Evolutionary conservation across 2,888 invertebrate species (phyloP).

Genomic region (Diplazon laetatorius): DNA sequence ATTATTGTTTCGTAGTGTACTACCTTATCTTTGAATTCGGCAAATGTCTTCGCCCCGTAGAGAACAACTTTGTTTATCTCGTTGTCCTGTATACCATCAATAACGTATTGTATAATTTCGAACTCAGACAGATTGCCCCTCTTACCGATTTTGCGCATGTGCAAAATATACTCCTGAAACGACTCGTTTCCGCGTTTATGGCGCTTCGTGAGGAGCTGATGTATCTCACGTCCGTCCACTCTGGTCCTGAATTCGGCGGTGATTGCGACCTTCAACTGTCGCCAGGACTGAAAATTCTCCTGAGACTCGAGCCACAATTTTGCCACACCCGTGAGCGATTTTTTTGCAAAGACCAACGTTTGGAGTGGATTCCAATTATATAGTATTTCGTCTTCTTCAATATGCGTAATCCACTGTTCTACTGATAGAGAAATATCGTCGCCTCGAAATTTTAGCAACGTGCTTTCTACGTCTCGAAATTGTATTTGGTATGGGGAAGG

Average conservation of each 20-base stretch:
- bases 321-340: constrained; percentile 66
- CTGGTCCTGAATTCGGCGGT: constrained; percentile 25
- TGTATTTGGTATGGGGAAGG: constrained; percentile 22
- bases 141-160: constrained; percentile 41
- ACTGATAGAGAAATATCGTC: constrained; percentile 61
- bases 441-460: constrained; percentile 22
- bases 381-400: constrained; percentile 69
- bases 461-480: constrained; percentile 34
- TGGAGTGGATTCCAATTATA: constrained; percentile 71
- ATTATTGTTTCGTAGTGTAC: constrained; percentile 27
- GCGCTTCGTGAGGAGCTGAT: constrained; percentile 22
- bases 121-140: constrained; percentile 19
- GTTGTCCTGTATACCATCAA: constrained; percentile 27
- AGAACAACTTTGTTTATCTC: constrained; percentile 24
- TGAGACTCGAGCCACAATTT: background rate
- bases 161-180: constrained; percentile 28
- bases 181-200: constrained; percentile 25
- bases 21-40: constrained; percentile 29
- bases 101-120: constrained; percentile 14
- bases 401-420: constrained; percentile 69
- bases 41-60: constrained; percentile 30
- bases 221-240: constrained; percentile 22
- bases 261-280: constrained; percentile 11
- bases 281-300: constrained; percentile 21
- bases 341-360: constrained; percentile 72